phyloP scores from a whole-genome alignment of 2,888 invertebrate species.

The Pteria penguin region DNA sequence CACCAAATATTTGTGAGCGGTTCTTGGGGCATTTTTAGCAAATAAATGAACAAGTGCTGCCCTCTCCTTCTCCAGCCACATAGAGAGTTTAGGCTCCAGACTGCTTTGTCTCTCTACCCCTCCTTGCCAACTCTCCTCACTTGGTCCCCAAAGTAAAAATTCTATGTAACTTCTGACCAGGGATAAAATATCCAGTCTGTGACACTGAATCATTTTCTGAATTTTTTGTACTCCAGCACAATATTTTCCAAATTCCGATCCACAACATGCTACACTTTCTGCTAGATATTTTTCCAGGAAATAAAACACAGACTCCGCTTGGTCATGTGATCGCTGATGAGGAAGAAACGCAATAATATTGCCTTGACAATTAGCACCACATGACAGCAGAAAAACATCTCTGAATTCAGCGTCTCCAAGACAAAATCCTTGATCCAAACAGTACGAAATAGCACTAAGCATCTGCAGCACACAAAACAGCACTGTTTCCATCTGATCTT shows the following conservation, averaged over 20 bases:
- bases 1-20: conserved; percentile 58
- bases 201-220: conserved; percentile 60
- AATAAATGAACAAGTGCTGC: conserved; percentile 63
- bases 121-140: conserved; percentile 46
- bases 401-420: conserved; percentile 69
- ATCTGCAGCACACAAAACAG: conserved; percentile 66
- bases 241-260: conserved; percentile 51
- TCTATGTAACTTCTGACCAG: conserved; percentile 70
- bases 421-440: conserved; percentile 70
- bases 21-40: conserved; percentile 56
- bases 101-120: conserved; percentile 52
- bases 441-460: conserved; percentile 73
- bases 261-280: conserved; percentile 57
- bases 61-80: conserved; percentile 72
- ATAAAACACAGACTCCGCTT: conserved; percentile 68
- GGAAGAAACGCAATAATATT: conserved; percentile 67
- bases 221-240: conserved; percentile 58
- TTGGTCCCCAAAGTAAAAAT: conserved; percentile 73
- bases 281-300: conserved; percentile 66
- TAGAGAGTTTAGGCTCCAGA: conserved; percentile 66
- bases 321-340: conserved; percentile 67
- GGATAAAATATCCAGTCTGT: conserved; percentile 66
- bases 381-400: conserved; percentile 67
- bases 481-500: conserved; percentile 61
- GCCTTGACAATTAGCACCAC: conserved; percentile 62